phyloP scores from a whole-genome alignment of 2,888 invertebrate species.

The Thecocarcelia acutangulata region DNA sequence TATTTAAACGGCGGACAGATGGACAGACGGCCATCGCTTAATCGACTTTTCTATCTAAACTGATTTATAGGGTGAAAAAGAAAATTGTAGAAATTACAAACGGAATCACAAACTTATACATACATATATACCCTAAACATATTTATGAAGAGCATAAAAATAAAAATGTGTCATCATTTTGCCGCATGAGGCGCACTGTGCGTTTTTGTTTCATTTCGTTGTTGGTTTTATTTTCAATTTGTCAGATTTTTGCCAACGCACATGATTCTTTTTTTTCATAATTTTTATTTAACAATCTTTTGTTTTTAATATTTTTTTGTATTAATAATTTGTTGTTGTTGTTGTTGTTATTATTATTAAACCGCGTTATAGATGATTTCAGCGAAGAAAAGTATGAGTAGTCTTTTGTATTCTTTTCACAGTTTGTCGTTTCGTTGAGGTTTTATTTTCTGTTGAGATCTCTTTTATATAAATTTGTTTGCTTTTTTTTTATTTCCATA shows the following conservation, averaged over 20 bases:
- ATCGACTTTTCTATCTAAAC: too few relatives aligned
- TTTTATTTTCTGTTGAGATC: conserved; percentile 42
- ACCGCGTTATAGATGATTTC: conserved; percentile 66
- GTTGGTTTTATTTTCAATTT: conserved; percentile 70
- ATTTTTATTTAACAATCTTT: conserved; percentile 44
- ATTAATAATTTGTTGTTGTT: conserved; percentile 53
- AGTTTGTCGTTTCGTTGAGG: conserved; percentile 34
- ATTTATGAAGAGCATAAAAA: too few relatives aligned
- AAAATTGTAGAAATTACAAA: too few relatives aligned
- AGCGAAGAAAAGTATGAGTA: conserved; percentile 38
- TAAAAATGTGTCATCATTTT: too few relatives aligned
- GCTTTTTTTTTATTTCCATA: conserved; percentile 43
- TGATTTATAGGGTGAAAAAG: too few relatives aligned
- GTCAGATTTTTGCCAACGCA: conserved; percentile 73
- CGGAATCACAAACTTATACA: too few relatives aligned
- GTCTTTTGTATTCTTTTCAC: conserved; percentile 56
- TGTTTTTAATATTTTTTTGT: conserved; percentile 60
- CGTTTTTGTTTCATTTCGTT: background rate
- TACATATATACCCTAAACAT: too few relatives aligned
- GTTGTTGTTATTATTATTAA: conserved; percentile 61
- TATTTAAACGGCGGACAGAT: too few relatives aligned
- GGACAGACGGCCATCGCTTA: too few relatives aligned
- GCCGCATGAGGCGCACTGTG: background rate
- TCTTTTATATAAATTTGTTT: conserved; percentile 36
- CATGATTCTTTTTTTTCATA: conserved; percentile 45